Evolutionary conservation across 2,797 vertebrate genomes (phyloP), one percentile per base, ranked within the genome.

Genomic region (Acanthurus leucopareius): DNA sequence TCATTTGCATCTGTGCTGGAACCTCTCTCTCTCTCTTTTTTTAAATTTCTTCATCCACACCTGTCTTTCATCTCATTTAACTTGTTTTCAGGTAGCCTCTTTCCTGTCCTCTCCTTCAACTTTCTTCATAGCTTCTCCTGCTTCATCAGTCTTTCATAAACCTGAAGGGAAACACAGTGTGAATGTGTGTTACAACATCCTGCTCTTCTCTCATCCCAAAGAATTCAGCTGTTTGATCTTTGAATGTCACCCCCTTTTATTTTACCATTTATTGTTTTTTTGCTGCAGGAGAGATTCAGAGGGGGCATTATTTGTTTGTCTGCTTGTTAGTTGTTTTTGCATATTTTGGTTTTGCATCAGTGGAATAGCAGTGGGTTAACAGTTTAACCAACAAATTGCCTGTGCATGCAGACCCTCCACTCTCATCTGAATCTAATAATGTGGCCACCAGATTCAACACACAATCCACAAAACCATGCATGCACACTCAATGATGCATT

Each of bases 351-450:
- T 47, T 57, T 66, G n/a, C 48, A 44, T 76, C 57, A 69, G 22
- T 35, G 4, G 32, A 75, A 57, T 16, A 57, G 54, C 57, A 69
- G 61, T 38, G 66, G 65, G 67, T 73, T 60, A 89, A 69, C 56
- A 85, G 56, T 80, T 80, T 77, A 79, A 77, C 16, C 0, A 69
- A 73, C 69, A 86, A 79, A 75, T 73, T 67, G 57, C 16, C 59
- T 32, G 51, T 53, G 68, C 70, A 69, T 83, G 63, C 81, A 78
- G 65, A 7, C 70, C 61, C 48, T 68, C 45, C n/a, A 15, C 48
- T 77, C 71, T 79, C 79, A 76, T 87, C 72, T 82, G 77, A 77
- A 87, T 89, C 75, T 88, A 84, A 77, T 89, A 80, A 87, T 61
- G 65, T 75, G 63, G 66, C 83, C 61, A 72, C 73, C 69, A 74